Percentiles rank a stretch among this genome's conserved stretches.
Evolutionary conservation across 2,113 vertebrate genomes (phyloP).

Genomic region (Rhinogobius similis): DNA sequence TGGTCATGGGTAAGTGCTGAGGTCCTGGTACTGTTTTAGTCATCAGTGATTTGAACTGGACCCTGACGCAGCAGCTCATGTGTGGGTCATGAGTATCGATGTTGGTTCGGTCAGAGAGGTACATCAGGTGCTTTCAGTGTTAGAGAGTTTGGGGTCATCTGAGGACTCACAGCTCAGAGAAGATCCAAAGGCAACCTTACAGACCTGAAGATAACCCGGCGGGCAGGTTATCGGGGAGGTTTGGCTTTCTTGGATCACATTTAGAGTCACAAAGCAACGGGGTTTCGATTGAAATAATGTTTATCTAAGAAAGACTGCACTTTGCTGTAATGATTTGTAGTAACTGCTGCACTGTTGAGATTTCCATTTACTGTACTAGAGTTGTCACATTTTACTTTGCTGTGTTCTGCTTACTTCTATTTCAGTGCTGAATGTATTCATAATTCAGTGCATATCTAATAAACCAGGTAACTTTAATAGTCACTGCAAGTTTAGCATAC

Average conservation of each 20-base stretch:
- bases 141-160: constrained; percentile 21
- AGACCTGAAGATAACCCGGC: constrained; percentile 25
- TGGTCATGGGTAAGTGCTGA: constrained; percentile 8
- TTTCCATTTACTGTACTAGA: too few species aligned
- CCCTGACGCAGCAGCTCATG: constrained; percentile 41
- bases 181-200: constrained; percentile 16
- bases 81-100: constrained; percentile 22
- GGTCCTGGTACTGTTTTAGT: constrained; percentile 37
- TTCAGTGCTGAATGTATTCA: too few species aligned
- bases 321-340: too few species aligned
- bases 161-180: constrained; percentile 14
- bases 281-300: too few species aligned
- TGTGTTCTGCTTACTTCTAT: too few species aligned
- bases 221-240: constrained; percentile 25
- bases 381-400: too few species aligned
- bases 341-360: too few species aligned
- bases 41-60: constrained; percentile 57
- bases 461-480: too few species aligned
- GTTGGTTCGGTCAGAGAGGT: constrained; percentile 14
- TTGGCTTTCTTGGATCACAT: constrained; percentile 22
- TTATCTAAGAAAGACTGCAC: too few species aligned
- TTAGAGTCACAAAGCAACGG: neutral
- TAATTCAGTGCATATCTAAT: too few species aligned
- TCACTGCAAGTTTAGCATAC: too few species aligned
- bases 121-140: constrained; percentile 1